Conservation (phyloP, 30 jellyfish, hydroid and myxozoan species). For the Chironex yamaguchii region DNA sequence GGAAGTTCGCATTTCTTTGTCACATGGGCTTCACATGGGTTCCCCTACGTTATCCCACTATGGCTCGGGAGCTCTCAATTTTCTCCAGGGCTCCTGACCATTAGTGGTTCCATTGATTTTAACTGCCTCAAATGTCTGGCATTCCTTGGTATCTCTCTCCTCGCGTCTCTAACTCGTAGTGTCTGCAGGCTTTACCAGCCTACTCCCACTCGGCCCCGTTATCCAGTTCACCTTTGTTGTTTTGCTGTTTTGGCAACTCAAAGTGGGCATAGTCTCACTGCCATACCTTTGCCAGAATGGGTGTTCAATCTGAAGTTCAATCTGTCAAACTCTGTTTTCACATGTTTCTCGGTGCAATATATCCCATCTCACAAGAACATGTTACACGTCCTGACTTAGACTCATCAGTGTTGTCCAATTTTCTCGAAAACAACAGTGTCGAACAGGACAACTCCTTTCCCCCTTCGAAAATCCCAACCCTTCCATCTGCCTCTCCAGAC, state of each 20-base stretch:
- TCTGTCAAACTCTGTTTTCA: too few species aligned
- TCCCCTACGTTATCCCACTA: too few species aligned
- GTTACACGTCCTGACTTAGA: too few species aligned
- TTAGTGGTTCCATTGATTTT: conserved; percentile 16
- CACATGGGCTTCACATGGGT: conserved; percentile 34
- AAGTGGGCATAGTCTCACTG: neutral
- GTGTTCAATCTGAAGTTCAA: too few species aligned
- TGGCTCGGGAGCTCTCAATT: conserved; percentile 31
- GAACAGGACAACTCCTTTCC: conserved; percentile 28
- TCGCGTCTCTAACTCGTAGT: neutral
- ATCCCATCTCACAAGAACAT: too few species aligned
- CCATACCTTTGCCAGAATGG: neutral
- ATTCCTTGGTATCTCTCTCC: conserved; percentile 7
- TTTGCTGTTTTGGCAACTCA: neutral
- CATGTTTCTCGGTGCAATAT: too few species aligned
- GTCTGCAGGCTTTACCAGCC: neutral
- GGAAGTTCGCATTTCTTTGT: neutral
- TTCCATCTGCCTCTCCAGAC: neutral
- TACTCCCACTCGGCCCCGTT: conserved; percentile 44
- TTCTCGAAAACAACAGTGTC: neutral
- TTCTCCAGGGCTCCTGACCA: conserved; percentile 8
- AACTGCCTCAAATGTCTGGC: neutral
- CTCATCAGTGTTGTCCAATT: neutral
- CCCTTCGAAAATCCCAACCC: neutral
- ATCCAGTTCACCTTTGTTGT: neutral